Conservation (phyloP, 2,113 vertebrate species). For the Peromyscus maniculatus region DNA sequence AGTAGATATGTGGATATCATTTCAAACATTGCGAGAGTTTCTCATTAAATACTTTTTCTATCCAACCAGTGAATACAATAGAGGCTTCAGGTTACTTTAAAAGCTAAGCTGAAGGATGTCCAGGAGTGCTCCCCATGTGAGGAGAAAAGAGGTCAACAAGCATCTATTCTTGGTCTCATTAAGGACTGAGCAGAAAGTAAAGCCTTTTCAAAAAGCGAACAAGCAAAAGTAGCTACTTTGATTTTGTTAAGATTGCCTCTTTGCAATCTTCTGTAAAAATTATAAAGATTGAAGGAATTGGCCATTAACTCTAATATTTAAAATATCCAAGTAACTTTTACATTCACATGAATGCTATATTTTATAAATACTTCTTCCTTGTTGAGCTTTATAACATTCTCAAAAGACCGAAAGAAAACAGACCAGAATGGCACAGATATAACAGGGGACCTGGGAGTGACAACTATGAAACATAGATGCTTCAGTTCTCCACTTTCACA, state of each 20-base stretch:
- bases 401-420: conserved; percentile 25
- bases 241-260: not conserved
- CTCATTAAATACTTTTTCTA: conserved; percentile 44
- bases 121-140: not conserved
- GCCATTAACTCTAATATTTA: not conserved
- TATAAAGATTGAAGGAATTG: not conserved
- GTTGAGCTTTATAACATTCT: conserved; percentile 36
- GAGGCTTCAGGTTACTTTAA: not conserved
- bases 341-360: not conserved
- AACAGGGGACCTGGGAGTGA: not conserved
- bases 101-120: conserved; percentile 1
- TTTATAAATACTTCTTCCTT: conserved; percentile 21
- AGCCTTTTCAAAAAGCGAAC: not conserved
- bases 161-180: not conserved
- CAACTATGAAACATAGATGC: not conserved
- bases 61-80: not conserved
- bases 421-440: not conserved
- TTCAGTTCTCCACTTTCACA: not conserved
- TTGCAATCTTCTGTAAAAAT: not conserved
- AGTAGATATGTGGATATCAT: not conserved
- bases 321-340: conserved; percentile 13
- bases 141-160: not conserved
- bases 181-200: not conserved
- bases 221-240: not conserved
- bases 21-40: conserved; percentile 4